phyloP scores from a whole-genome alignment of 2,797 vertebrate species.

The Ibycter americanus region DNA sequence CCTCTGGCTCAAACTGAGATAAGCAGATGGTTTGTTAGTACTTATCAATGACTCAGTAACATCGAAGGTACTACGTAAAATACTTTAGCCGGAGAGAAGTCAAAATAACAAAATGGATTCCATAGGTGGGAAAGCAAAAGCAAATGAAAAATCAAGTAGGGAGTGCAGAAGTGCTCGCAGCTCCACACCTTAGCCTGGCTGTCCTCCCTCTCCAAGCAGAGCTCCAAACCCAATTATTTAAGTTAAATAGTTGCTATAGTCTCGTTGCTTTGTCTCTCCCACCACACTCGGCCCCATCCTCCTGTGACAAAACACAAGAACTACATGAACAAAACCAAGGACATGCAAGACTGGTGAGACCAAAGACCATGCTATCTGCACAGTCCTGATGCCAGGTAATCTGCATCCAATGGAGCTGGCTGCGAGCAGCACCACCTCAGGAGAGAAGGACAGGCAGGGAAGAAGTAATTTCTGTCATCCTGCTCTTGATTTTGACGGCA shows the following conservation, averaged over 20 bases:
- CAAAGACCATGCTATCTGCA: fast-evolving
- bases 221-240: neutral
- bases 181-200: neutral
- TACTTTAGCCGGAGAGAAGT: slow-evolving; percentile 26
- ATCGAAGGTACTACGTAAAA: slow-evolving; percentile 46
- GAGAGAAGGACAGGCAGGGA: neutral
- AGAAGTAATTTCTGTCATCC: neutral
- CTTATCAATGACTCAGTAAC: slow-evolving; percentile 52
- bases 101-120: slow-evolving; percentile 52
- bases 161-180: neutral
- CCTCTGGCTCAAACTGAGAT: slow-evolving; percentile 45
- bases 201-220: neutral
- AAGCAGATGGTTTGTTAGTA: slow-evolving; percentile 59
- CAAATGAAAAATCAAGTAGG: slow-evolving; percentile 15
- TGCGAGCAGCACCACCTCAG: neutral
- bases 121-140: neutral
- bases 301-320: neutral
- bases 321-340: neutral
- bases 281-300: neutral
- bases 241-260: neutral
- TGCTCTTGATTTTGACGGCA: neutral
- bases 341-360: neutral
- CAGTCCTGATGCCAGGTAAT: neutral
- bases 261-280: neutral
- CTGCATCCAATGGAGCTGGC: neutral